Base-by-base conservation (phyloP, 2,113 vertebrate genomes). In the Limanda limanda region DNA sequence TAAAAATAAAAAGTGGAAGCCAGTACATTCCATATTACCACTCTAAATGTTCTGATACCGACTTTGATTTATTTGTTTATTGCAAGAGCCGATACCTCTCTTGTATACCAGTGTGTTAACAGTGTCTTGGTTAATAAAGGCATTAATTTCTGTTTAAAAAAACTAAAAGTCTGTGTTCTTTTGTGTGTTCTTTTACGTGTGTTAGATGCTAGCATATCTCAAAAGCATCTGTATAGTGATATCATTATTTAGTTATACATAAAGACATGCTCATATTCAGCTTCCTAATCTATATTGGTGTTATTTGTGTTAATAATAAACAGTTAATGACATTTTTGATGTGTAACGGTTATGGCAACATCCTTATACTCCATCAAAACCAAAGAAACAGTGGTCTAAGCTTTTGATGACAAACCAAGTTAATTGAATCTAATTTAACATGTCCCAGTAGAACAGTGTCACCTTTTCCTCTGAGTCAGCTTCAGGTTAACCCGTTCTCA, bases 71-170 rank as follows among this genome's bases (percentile, higher is more conserved):
- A 80, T 91, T 91, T 91, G 86, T 92, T 63, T 91, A 91, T 87
- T 86, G 82, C 86, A 77, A 83, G 88, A 91, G 85, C 68, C 3
- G 47, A 82, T 86, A 79, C 61, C 66, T 86, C 79, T 89, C 79
- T 83, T 90, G 80, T 90, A 79, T 88, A 87, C 74, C 61, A 88
- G 82, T 92, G 88, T 92, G 91, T 92, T 86, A 71, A 88, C 76
- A 76, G 84, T 93, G 91, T 94, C 91, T 93, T 93, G 86, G 45
- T 90, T 88, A 93, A 93, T 92, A 93, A 93, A 93, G 88, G 72
- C 83, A 90, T 91, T 91, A 68, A 78, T 93, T 92, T 93, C 87
- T 90, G 83, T 71, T 93, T 92, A 85, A 74, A 59, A 54, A 65
- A 17, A 2, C 7, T 27, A 3, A 15, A 15, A 24, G 40, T 52